Evolutionary conservation across 2,888 invertebrate genomes (phyloP).

Genomic region (Parthenolecanium corni): DNA sequence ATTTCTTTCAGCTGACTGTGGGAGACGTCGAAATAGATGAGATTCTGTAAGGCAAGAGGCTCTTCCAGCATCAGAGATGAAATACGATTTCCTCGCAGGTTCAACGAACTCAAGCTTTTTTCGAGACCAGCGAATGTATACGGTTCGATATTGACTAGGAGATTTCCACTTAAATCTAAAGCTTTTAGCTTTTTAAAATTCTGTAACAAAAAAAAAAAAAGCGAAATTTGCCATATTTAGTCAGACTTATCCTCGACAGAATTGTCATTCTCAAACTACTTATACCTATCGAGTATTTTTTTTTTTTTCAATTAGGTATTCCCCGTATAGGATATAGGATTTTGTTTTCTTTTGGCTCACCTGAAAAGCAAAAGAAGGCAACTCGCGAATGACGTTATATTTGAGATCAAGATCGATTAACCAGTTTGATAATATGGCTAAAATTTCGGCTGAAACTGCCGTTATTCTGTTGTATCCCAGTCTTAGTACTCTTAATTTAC

Average conservation of each 20-base stretch:
- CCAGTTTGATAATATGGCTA: slow-evolving; percentile 58
- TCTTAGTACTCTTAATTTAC: slow-evolving; percentile 58
- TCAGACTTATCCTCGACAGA: no score
- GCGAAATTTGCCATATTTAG: no score
- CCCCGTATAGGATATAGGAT: no score
- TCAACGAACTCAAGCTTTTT: slow-evolving; percentile 55
- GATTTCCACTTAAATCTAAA: slow-evolving; percentile 69
- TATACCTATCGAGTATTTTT: no score
- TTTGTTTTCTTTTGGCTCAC: slow-evolving; percentile 37
- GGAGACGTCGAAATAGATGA: slow-evolving; percentile 63
- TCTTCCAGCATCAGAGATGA: slow-evolving; percentile 50
- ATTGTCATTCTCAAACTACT: no score
- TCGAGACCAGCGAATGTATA: slow-evolving; percentile 68
- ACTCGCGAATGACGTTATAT: slow-evolving; percentile 73
- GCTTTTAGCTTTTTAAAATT: slow-evolving; percentile 57
- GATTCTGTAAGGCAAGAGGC: slow-evolving; percentile 50
- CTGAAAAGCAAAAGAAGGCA: slow-evolving; percentile 67
- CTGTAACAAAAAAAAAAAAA: slow-evolving; percentile 31
- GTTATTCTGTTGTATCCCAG: slow-evolving; percentile 79
- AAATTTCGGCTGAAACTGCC: slow-evolving; percentile 65
- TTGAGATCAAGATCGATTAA: slow-evolving; percentile 61
- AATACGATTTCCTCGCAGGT: slow-evolving; percentile 62
- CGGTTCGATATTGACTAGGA: slow-evolving; percentile 55
- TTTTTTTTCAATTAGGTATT: no score
- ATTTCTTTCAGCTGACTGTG: slow-evolving; percentile 65